phyloP scores from a whole-genome alignment of 2,113 vertebrate species.

The Hippopotamus amphibius region DNA sequence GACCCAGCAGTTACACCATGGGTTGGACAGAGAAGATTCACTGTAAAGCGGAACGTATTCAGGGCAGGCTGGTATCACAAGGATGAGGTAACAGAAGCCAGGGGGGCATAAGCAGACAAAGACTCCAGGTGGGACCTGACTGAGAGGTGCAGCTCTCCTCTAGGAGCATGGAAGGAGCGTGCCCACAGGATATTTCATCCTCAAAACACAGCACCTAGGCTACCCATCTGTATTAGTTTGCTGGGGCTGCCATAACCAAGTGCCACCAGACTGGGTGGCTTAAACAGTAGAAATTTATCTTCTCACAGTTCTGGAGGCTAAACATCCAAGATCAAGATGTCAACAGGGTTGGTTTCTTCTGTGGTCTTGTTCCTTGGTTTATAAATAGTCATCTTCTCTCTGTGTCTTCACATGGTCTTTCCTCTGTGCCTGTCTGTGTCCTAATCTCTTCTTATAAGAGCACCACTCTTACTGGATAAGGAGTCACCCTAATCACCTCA shows the following conservation, averaged over 20 bases:
- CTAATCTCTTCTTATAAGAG: neutral
- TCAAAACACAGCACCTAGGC: neutral
- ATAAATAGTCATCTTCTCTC: no score
- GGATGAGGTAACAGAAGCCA: neutral
- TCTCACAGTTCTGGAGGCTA: neutral
- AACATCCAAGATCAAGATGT: neutral
- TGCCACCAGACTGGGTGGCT: neutral
- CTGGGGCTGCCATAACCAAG: neutral
- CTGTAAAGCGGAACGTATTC: neutral
- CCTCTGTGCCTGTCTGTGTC: neutral
- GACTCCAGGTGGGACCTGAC: neutral
- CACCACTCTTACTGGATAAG: neutral
- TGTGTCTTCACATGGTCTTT: neutral
- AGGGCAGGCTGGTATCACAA: neutral
- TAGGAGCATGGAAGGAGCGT: accelerated
- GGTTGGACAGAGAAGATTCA: neutral
- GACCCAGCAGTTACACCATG: neutral
- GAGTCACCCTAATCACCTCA: neutral
- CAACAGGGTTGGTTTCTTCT: accelerated
- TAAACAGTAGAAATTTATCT: neutral
- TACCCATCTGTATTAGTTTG: neutral
- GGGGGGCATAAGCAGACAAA: neutral
- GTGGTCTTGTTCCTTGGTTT: neutral
- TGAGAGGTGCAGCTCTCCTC: accelerated
- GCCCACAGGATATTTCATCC: neutral